Percentiles rank a stretch among this genome's conserved stretches.
Evolutionary conservation across 2,888 invertebrate species (phyloP).

Genomic region (Tetrapedia diversipes): DNA sequence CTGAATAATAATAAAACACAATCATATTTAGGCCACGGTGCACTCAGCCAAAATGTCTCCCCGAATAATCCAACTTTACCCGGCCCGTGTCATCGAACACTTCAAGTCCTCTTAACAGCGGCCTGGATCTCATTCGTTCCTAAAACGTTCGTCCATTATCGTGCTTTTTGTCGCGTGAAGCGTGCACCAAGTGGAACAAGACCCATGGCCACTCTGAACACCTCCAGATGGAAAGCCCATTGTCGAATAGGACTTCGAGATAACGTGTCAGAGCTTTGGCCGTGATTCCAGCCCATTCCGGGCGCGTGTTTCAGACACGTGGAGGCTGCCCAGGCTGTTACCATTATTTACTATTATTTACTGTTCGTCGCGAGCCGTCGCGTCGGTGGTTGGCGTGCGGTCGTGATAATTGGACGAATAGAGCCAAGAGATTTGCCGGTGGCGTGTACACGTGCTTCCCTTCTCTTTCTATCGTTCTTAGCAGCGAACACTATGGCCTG

Average conservation of each 20-base stretch:
- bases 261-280: slow-evolving; percentile 26
- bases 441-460: slow-evolving; percentile 17
- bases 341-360: slow-evolving; percentile 71
- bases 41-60: not conserved
- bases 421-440: slow-evolving; percentile 38
- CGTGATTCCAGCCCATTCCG: not conserved
- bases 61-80: slow-evolving; percentile 15
- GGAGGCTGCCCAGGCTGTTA: slow-evolving; percentile 48
- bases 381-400: slow-evolving; percentile 39
- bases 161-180: slow-evolving; percentile 4
- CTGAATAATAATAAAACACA: too few relatives aligned
- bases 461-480: not conserved
- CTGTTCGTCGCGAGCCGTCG: slow-evolving; percentile 60
- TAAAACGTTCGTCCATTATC: slow-evolving; percentile 41
- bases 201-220: not conserved
- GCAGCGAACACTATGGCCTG: slow-evolving; percentile 26
- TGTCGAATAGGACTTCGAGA: slow-evolving; percentile 23
- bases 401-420: slow-evolving; percentile 63
- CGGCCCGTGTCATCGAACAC: slow-evolving; percentile 28
- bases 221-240: slow-evolving; percentile 13
- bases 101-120: slow-evolving; percentile 27
- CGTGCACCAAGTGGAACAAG: slow-evolving; percentile 6
- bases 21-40: slow-evolving; percentile 11
- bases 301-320: slow-evolving; percentile 57
- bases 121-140: slow-evolving; percentile 22